These are phyloP conservation scores for Oreochromis grahami DNA, from an alignment of 2,797 vertebrate species.

Conservation along the genomic window DNA sequence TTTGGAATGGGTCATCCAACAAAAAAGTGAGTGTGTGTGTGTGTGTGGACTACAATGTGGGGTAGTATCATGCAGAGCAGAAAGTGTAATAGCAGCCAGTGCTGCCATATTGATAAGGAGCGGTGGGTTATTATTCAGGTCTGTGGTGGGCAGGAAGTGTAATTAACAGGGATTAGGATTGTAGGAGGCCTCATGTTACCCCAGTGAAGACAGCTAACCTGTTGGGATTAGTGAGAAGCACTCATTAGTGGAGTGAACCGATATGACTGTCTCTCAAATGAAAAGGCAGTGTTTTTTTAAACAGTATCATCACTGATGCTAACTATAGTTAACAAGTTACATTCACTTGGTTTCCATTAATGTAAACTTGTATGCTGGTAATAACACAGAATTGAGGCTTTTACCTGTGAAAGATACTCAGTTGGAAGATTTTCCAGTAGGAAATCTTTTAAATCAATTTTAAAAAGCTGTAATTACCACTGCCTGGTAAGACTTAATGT, in stretches of 20 bases:
- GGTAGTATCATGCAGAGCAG: neutral
- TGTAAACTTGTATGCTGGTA: neutral
- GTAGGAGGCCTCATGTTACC: slow-evolving; percentile 35
- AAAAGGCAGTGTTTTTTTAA: neutral
- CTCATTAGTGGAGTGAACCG: slow-evolving; percentile 32
- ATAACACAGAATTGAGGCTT: neutral
- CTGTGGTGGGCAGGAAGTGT: slow-evolving; percentile 41
- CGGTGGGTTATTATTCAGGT: slow-evolving; percentile 37
- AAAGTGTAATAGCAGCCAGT: neutral
- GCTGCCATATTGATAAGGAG: slow-evolving; percentile 39
- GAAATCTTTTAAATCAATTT: neutral
- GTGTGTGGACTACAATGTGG: neutral
- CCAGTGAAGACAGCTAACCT: slow-evolving; percentile 43
- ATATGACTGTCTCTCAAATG: neutral
- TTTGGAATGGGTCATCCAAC: slow-evolving; percentile 46
- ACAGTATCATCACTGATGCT: neutral
- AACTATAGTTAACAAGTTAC: neutral
- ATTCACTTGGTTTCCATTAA: neutral
- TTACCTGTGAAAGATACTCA: neutral
- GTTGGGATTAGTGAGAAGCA: slow-evolving; percentile 44
- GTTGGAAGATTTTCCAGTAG: neutral
- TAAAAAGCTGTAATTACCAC: neutral
- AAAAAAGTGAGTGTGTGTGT: neutral
- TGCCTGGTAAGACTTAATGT: neutral
- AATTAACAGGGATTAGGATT: slow-evolving; percentile 67